Conservation (phyloP, 2,888 invertebrate species). For the Pyralis farinalis region DNA sequence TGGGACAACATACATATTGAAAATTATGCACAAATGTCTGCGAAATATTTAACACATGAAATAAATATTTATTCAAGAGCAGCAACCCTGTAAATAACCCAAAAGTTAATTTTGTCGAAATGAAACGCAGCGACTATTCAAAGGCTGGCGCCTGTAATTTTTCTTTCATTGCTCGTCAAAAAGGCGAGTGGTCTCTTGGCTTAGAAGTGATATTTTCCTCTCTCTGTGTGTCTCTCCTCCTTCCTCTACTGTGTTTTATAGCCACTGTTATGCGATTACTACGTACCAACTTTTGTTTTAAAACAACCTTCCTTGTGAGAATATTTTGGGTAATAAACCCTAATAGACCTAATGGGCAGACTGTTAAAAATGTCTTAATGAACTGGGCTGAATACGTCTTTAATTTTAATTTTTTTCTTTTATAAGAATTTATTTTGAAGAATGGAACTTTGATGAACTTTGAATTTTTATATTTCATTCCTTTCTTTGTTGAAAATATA, state of each 20-base stretch:
- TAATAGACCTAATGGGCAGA: slow-evolving; percentile 4
- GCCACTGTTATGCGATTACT: slow-evolving; percentile 5
- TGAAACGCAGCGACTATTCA: slow-evolving; percentile 36
- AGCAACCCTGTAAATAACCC: slow-evolving; percentile 7
- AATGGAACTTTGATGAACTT: not conserved
- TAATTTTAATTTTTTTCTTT: not conserved
- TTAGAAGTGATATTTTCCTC: slow-evolving; percentile 6
- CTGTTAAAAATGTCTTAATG: slow-evolving; percentile 2
- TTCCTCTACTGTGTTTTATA: not conserved
- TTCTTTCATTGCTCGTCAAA: slow-evolving; percentile 61
- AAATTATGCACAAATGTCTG: too few relatives aligned
- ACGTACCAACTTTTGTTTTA: slow-evolving; percentile 8
- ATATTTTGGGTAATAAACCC: slow-evolving; percentile 2
- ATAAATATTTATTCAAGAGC: slow-evolving; percentile 17
- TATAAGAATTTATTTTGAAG: not conserved
- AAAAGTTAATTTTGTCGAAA: slow-evolving; percentile 58
- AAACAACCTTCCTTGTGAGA: slow-evolving; percentile 7
- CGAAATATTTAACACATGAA: too few relatives aligned
- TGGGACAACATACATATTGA: too few relatives aligned
- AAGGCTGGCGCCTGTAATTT: slow-evolving; percentile 45
- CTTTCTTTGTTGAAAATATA: too few relatives aligned
- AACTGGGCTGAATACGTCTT: not conserved
- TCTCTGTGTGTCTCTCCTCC: slow-evolving; percentile 3
- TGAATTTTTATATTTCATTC: not conserved
- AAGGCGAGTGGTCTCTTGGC: slow-evolving; percentile 2